Conservation (phyloP, 2,797 vertebrate genomes). For the Sebastes minor region DNA sequence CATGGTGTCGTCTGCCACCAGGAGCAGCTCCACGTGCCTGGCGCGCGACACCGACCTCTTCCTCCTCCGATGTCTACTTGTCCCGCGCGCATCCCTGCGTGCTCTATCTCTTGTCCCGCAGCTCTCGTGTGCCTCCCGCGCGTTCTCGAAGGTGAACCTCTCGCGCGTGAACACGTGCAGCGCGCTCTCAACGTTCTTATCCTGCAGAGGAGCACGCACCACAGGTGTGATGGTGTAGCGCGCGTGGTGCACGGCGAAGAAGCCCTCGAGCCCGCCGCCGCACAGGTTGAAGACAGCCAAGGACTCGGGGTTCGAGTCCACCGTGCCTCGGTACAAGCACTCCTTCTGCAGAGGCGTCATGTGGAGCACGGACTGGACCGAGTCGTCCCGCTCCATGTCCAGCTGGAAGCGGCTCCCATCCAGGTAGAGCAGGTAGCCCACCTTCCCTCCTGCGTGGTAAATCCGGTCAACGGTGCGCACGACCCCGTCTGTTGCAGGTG, state of each 20-base stretch:
- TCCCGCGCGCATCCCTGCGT: constrained; percentile 19
- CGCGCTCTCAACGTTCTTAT: constrained; percentile 76
- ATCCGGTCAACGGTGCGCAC: constrained; percentile 90
- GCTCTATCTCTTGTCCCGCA: constrained; percentile 73
- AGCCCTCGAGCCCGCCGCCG: constrained; percentile 89
- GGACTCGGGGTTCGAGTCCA: constrained; percentile 89
- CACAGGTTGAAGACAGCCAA: constrained; percentile 92
- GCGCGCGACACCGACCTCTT: constrained; percentile 89
- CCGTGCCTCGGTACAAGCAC: constrained; percentile 91
- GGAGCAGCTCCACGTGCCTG: constrained; percentile 94
- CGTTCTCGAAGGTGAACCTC: constrained; percentile 81
- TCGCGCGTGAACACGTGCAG: constrained; percentile 85
- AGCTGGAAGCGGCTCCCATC: constrained; percentile 89
- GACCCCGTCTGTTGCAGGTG: constrained; percentile 82
- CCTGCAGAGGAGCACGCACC: constrained; percentile 76
- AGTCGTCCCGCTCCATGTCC: constrained; percentile 91
- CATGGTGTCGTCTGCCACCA: constrained; percentile 96
- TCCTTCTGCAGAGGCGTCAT: constrained; percentile 70
- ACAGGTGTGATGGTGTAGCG: constrained; percentile 89
- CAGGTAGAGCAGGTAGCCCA: constrained; percentile 91
- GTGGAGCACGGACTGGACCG: constrained; percentile 71
- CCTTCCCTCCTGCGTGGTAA: constrained; percentile 91
- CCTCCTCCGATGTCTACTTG: constrained; percentile 10
- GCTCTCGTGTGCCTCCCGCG: constrained; percentile 55
- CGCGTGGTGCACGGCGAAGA: constrained; percentile 88